Evolutionary conservation across 2,888 invertebrate genomes (phyloP).

Genomic region (Tuta absoluta): DNA sequence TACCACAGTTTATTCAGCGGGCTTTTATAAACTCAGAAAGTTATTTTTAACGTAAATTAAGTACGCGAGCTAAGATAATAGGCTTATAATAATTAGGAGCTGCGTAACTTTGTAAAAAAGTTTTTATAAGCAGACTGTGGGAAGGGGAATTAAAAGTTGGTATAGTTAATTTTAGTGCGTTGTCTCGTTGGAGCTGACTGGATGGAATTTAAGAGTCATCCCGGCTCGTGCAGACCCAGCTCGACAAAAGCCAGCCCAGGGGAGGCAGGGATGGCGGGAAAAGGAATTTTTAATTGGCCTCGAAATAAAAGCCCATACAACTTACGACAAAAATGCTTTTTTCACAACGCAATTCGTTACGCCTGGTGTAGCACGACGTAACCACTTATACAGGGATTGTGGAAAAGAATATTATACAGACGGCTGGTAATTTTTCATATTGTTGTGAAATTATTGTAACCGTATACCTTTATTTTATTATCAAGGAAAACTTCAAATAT

Average conservation of each 20-base stretch:
- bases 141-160: neutral
- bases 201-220: constrained; percentile 69
- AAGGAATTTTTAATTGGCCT: constrained; percentile 74
- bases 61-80: constrained; percentile 16
- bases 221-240: constrained; percentile 60
- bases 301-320: constrained; percentile 64
- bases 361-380: constrained; percentile 9
- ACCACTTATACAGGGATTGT: neutral
- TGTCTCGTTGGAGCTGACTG: constrained; percentile 65
- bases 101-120: constrained; percentile 11
- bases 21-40: constrained; percentile 14
- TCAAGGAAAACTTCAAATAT: too few relatives aligned
- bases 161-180: constrained; percentile 39
- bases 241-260: constrained; percentile 64
- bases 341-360: constrained; percentile 47
- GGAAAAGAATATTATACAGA: constrained; percentile 1
- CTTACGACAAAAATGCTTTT: constrained; percentile 52
- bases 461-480: too few relatives aligned
- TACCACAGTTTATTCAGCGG: constrained; percentile 16
- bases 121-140: constrained; percentile 5
- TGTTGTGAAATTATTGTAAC: too few relatives aligned
- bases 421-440: neutral
- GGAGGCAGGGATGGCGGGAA: constrained; percentile 56
- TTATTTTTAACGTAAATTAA: constrained; percentile 20
- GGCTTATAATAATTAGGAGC: constrained; percentile 16